Conservation (phyloP, 2,113 vertebrate genomes). For the Amphiprion ocellaris region DNA sequence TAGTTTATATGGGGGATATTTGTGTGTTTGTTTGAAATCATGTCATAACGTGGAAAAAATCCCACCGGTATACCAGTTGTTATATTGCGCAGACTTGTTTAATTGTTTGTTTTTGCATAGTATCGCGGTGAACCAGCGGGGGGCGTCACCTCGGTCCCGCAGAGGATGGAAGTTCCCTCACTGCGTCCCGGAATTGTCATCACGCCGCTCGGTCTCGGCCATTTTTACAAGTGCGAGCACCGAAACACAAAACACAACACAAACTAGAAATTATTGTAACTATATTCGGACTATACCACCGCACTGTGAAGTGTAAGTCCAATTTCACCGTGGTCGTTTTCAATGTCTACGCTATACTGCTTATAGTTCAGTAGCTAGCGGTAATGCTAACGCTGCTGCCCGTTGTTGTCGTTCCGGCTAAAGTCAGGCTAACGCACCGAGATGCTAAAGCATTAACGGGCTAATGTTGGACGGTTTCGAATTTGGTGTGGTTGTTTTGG, state of each 20-base stretch:
- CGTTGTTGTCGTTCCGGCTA: slow-evolving; percentile 62
- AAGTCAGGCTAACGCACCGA: slow-evolving; percentile 62
- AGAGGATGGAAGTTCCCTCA: slow-evolving; percentile 46
- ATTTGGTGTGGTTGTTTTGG: slow-evolving; percentile 35
- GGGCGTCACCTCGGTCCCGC: not conserved
- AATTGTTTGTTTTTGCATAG: not conserved
- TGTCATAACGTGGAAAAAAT: not conserved
- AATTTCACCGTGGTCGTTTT: not conserved
- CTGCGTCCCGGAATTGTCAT: slow-evolving; percentile 77
- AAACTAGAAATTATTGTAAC: not conserved
- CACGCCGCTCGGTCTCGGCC: slow-evolving; percentile 72
- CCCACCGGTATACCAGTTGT: not conserved
- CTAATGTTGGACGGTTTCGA: slow-evolving; percentile 1
- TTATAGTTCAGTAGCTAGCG: not conserved
- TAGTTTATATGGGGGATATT: not conserved
- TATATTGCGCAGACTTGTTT: fast-evolving
- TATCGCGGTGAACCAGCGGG: not conserved
- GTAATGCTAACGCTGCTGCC: not conserved
- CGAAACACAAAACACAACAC: slow-evolving; percentile 61
- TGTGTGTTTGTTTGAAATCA: not conserved
- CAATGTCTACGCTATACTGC: not conserved
- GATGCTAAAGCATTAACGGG: slow-evolving; percentile 15
- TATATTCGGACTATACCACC: slow-evolving; percentile 27
- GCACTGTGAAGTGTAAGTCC: slow-evolving; percentile 73
- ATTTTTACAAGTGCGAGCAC: slow-evolving; percentile 75